phyloP scores from a whole-genome alignment of 2,797 vertebrate species.

The Heteromormyrus szaboi region DNA sequence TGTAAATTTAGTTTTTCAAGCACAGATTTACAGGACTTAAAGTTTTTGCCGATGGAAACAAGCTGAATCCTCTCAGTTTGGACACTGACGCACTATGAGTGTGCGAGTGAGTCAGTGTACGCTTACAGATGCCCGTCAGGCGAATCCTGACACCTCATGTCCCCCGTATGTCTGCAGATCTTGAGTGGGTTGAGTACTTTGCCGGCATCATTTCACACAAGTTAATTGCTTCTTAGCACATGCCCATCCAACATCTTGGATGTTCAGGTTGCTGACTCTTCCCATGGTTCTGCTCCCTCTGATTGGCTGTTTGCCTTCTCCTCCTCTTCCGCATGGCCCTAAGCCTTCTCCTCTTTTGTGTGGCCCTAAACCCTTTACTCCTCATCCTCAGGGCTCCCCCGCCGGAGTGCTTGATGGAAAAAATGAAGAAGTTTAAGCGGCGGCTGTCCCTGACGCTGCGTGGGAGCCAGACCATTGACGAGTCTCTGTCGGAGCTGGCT shows the following conservation, averaged over 20 bases:
- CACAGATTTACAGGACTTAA: background rate
- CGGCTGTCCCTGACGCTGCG: constrained; percentile 90
- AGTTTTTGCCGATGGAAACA: background rate
- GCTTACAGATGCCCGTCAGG: background rate
- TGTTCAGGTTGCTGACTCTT: background rate
- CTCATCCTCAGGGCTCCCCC: constrained; percentile 64
- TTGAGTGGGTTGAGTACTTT: background rate
- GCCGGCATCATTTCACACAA: background rate
- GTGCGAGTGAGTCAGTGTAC: background rate
- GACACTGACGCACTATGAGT: background rate
- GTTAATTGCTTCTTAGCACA: background rate
- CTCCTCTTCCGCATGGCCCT: background rate
- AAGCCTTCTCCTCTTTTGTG: background rate
- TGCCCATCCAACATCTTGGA: background rate
- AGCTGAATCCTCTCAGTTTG: background rate
- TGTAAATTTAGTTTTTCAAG: background rate
- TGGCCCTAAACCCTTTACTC: background rate
- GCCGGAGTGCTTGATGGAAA: constrained; percentile 71
- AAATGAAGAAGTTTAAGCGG: constrained; percentile 97
- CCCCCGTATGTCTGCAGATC: background rate
- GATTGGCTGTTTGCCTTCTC: background rate
- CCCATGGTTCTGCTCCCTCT: background rate
- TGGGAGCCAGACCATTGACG: constrained; percentile 93
- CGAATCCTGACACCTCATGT: background rate
- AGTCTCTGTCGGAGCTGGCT: constrained; percentile 90